Percentiles rank a stretch among this genome's conserved stretches.
These are phyloP conservation scores for Myotis yumanensis DNA, from an alignment of 2,113 vertebrate genomes.

Conservation along the genomic window DNA sequence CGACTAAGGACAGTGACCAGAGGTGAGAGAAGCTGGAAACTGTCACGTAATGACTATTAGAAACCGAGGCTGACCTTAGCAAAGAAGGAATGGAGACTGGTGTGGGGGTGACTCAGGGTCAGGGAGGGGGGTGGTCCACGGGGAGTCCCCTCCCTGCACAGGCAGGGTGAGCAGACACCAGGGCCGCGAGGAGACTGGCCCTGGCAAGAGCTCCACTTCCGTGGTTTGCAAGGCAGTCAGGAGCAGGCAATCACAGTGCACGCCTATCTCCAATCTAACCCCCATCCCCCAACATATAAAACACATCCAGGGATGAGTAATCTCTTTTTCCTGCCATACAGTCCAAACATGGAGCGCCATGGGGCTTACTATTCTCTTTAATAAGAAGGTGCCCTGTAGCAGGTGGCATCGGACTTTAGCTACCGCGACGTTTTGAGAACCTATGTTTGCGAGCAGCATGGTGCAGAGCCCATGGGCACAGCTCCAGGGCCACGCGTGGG, in stretches of 20 bases:
- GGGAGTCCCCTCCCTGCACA: neutral
- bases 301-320: neutral
- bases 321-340: neutral
- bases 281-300: neutral
- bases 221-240: neutral
- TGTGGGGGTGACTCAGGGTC: too few species aligned
- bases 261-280: too few species aligned
- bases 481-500: neutral
- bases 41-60: neutral
- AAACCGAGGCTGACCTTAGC: neutral
- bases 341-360: neutral
- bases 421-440: neutral
- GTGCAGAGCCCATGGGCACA: fast-evolving
- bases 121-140: fast-evolving
- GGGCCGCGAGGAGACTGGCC: neutral
- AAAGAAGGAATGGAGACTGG: neutral
- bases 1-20: neutral
- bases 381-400: neutral
- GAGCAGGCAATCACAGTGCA: neutral
- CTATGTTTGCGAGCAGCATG: fast-evolving
- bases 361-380: neutral
- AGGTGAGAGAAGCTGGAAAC: neutral
- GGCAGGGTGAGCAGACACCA: neutral
- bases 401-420: fast-evolving
- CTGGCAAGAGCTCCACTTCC: neutral